These are phyloP conservation scores for Phalacrocorax brasilianus DNA, from an alignment of 2,113 vertebrate genomes.

Conservation along the genomic window DNA sequence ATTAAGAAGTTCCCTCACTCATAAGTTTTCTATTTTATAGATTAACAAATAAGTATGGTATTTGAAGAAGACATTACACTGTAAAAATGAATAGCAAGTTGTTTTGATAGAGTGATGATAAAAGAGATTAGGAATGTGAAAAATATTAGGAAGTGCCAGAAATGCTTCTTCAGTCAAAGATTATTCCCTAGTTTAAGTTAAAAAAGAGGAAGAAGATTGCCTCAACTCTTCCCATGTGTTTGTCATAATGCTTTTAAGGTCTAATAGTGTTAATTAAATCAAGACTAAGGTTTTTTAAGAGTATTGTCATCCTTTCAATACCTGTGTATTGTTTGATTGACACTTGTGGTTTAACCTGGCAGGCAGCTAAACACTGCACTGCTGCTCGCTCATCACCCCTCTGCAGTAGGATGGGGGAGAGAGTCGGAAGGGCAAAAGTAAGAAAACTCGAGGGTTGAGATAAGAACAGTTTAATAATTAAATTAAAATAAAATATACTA, in stretches of 20 bases:
- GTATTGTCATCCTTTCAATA: not conserved
- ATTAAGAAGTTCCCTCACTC: not conserved
- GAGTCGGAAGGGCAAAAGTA: too few species aligned
- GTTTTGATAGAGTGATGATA: not conserved
- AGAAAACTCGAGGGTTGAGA: too few species aligned
- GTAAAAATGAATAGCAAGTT: not conserved
- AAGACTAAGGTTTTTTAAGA: not conserved
- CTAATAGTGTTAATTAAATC: not conserved
- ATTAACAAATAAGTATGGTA: not conserved
- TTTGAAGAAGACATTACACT: not conserved
- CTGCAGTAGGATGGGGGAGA: too few species aligned
- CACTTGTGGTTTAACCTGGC: not conserved
- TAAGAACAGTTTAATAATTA: too few species aligned
- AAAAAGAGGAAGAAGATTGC: not conserved
- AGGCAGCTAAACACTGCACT: too few species aligned
- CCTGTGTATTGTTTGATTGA: not conserved
- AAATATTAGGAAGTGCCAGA: not conserved
- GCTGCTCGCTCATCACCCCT: too few species aligned
- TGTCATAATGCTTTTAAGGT: not conserved
- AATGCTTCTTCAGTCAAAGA: not conserved
- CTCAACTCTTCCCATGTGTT: not conserved
- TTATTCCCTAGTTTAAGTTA: not conserved
- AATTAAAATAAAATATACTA: too few species aligned
- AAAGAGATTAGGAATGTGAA: not conserved
- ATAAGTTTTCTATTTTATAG: not conserved